These are phyloP conservation scores for Dynastes grantii DNA, from an alignment of 2,888 invertebrate species.

Conservation along the genomic window DNA sequence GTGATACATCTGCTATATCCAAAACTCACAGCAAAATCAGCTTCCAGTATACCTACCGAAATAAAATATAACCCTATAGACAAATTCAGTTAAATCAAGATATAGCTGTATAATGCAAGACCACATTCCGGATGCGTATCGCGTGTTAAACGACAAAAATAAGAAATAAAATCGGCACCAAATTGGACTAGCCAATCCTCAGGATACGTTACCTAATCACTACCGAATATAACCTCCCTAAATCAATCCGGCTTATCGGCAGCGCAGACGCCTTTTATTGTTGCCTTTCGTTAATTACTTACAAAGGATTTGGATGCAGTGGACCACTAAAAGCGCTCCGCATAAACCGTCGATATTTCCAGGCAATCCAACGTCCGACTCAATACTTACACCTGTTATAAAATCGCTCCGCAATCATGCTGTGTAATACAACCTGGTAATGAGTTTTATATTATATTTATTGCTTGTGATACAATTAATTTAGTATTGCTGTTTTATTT, in stretches of 20 bases:
- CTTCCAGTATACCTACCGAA: not conserved
- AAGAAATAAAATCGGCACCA: constrained; percentile 50
- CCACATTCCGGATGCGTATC: constrained; percentile 44
- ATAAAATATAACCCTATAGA: constrained; percentile 26
- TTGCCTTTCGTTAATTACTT: constrained; percentile 69
- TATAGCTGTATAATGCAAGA: constrained; percentile 32
- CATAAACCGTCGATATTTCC: not conserved
- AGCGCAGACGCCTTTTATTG: constrained; percentile 67
- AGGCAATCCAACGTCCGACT: not conserved
- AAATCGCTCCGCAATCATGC: not conserved
- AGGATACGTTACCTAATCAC: constrained; percentile 64
- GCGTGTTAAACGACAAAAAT: constrained; percentile 47
- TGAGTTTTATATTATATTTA: no score
- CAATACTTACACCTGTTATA: not conserved
- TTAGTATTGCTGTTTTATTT: no score
- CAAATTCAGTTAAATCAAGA: constrained; percentile 44
- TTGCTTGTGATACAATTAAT: no score
- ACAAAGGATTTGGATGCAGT: constrained; percentile 62
- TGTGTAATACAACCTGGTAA: no score
- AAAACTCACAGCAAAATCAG: no score
- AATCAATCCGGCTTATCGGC: constrained; percentile 67
- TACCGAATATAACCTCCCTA: constrained; percentile 65
- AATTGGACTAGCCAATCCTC: constrained; percentile 50
- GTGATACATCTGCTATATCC: no score
- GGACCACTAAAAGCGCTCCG: constrained; percentile 52